Evolutionary conservation across 2,113 vertebrate species (phyloP).

Genomic region (Pelvicachromis taeniatus): DNA sequence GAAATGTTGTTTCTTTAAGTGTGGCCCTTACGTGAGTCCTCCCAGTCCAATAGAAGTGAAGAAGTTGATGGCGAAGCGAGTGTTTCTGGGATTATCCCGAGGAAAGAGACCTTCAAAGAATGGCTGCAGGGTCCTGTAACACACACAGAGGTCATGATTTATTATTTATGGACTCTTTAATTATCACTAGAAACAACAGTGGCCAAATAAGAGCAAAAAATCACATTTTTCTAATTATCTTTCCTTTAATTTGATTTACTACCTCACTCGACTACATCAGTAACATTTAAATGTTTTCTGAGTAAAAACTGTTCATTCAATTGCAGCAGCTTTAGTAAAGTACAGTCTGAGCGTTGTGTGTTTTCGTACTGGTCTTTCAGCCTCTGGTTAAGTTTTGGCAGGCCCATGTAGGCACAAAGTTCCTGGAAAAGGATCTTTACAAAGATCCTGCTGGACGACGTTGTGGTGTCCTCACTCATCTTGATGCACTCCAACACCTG

Average conservation of each 20-base stretch:
- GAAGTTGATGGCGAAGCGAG: conserved; percentile 98
- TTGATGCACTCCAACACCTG: conserved; percentile 94
- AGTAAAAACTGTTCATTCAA: neutral
- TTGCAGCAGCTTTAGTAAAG: neutral
- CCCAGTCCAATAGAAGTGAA: conserved; percentile 98
- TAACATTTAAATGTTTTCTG: neutral
- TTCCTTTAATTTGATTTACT: neutral
- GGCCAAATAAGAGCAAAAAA: neutral
- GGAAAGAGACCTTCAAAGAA: conserved; percentile 96
- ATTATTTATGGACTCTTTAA: neutral
- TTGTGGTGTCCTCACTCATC: conserved; percentile 96
- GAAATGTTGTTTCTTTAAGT: neutral
- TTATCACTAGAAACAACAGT: neutral
- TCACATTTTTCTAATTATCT: neutral
- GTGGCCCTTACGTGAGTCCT: conserved; percentile 87
- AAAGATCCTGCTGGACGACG: conserved; percentile 97
- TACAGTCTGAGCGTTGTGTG: neutral
- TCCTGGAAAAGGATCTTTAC: conserved; percentile 99
- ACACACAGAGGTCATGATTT: neutral
- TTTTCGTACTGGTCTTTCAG: conserved; percentile 88
- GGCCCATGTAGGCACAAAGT: conserved; percentile 97
- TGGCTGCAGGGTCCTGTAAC: conserved; percentile 84
- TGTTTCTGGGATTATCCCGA: conserved; percentile 96
- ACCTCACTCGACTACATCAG: neutral
- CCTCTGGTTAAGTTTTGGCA: conserved; percentile 91